These are phyloP conservation scores for Aphidius colemani DNA, from an alignment of 2,888 invertebrate species.

Conservation along the genomic window DNA sequence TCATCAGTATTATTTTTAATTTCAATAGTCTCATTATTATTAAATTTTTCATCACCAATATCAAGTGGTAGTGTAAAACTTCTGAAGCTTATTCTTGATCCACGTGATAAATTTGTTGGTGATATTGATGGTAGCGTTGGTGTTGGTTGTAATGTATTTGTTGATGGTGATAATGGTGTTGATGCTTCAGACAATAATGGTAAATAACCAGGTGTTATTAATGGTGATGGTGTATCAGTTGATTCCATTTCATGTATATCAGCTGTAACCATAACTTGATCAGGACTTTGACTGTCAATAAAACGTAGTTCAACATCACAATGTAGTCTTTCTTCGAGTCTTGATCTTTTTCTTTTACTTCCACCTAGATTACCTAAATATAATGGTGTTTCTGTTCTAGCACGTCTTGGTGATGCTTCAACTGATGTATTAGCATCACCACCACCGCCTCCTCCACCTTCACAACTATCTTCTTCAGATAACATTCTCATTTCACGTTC, in stretches of 20 bases:
- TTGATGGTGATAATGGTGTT: slow-evolving; percentile 52
- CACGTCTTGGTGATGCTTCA: slow-evolving; percentile 55
- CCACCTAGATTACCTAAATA: slow-evolving; percentile 52
- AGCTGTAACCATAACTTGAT: slow-evolving; percentile 64
- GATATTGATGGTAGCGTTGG: slow-evolving; percentile 44
- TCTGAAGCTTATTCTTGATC: slow-evolving; percentile 58
- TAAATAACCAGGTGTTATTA: slow-evolving; percentile 56
- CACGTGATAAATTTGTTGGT: slow-evolving; percentile 49
- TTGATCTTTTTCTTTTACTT: slow-evolving; percentile 67
- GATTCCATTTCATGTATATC: slow-evolving; percentile 58
- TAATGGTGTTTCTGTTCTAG: slow-evolving; percentile 56
- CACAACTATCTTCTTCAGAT: slow-evolving; percentile 78
- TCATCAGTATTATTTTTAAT: slow-evolving; percentile 40
- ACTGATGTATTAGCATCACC: slow-evolving; percentile 51
- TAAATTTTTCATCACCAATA: slow-evolving; percentile 44
- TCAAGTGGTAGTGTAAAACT: slow-evolving; percentile 56
- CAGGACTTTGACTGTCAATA: slow-evolving; percentile 80
- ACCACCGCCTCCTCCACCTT: too few relatives aligned
- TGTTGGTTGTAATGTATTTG: slow-evolving; percentile 47
- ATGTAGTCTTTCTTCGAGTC: slow-evolving; percentile 78
- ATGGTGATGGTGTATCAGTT: slow-evolving; percentile 49
- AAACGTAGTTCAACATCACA: slow-evolving; percentile 71
- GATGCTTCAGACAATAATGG: slow-evolving; percentile 56
- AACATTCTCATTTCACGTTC: slow-evolving; percentile 86
- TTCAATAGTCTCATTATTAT: slow-evolving; percentile 36